Percentiles rank a stretch among this genome's conserved stretches.
These are phyloP conservation scores for Cydia strobilella DNA, from an alignment of 1,140 invertebrate genomes.

Conservation along the genomic window DNA sequence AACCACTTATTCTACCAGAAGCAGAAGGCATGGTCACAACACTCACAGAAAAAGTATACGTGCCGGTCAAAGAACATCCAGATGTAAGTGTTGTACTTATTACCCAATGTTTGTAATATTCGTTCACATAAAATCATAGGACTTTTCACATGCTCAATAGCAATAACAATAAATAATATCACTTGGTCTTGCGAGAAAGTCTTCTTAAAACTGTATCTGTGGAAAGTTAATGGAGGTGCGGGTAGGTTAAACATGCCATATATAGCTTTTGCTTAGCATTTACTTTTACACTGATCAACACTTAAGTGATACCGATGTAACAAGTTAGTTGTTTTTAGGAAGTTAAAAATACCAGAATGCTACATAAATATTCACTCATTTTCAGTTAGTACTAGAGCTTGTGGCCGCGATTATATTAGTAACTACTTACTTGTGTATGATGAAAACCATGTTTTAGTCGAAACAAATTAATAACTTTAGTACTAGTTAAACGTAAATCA, in stretches of 20 bases:
- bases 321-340: neutral
- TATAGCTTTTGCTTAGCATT: neutral
- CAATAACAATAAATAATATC: conserved; percentile 33
- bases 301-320: conserved; percentile 10
- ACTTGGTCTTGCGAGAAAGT: conserved; percentile 38
- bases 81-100: conserved; percentile 90
- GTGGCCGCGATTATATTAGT: neutral
- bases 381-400: neutral
- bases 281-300: neutral
- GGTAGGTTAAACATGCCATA: conserved; percentile 11
- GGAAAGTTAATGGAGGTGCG: conserved; percentile 39
- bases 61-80: conserved; percentile 99
- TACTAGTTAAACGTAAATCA: conserved; percentile 3
- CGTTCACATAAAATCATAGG: too few species aligned
- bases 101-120: neutral
- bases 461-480: conserved; percentile 20
- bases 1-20: conserved; percentile 96
- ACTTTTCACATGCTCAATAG: neutral
- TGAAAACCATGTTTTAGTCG: neutral
- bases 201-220: conserved; percentile 44
- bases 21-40: conserved; percentile 94
- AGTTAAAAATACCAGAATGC: neutral
- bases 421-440: too few species aligned
- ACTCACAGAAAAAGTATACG: conserved; percentile 99
- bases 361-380: neutral